These are phyloP conservation scores for Sminthurides aquaticus DNA, from an alignment of 2,888 invertebrate species.

Conservation along the genomic window DNA sequence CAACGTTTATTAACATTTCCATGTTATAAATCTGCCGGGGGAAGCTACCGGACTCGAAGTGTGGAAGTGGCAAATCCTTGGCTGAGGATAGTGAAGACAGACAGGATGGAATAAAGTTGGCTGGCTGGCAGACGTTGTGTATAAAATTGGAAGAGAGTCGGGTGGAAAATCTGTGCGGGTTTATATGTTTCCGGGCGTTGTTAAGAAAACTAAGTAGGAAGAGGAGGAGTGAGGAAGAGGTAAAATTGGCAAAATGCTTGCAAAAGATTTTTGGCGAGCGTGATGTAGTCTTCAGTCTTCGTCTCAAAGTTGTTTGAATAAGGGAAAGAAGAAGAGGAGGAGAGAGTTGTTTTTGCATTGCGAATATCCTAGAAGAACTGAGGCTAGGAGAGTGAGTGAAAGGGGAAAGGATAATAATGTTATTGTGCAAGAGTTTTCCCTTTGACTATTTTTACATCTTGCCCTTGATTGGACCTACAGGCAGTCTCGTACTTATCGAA, in stretches of 20 bases:
- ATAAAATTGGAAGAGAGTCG: no score
- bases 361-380: background rate
- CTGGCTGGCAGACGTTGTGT: background rate
- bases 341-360: background rate
- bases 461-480: constrained; percentile 19
- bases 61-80: background rate
- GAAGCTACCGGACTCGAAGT: background rate
- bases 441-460: constrained; percentile 22
- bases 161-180: background rate
- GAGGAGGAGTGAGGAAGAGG: background rate
- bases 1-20: no score
- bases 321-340: no score
- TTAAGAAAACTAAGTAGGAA: background rate
- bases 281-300: background rate
- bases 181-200: background rate
- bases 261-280: background rate
- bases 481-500: no score
- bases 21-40: background rate
- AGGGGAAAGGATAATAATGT: constrained; percentile 17
- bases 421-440: constrained; percentile 18
- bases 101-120: background rate
- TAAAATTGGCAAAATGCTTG: background rate
- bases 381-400: no score
- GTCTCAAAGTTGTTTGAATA: no score
- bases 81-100: background rate